Percentiles rank a stretch among this genome's conserved stretches.
phyloP scores from a whole-genome alignment of 2,888 invertebrate species.

The Theretra japonica region DNA sequence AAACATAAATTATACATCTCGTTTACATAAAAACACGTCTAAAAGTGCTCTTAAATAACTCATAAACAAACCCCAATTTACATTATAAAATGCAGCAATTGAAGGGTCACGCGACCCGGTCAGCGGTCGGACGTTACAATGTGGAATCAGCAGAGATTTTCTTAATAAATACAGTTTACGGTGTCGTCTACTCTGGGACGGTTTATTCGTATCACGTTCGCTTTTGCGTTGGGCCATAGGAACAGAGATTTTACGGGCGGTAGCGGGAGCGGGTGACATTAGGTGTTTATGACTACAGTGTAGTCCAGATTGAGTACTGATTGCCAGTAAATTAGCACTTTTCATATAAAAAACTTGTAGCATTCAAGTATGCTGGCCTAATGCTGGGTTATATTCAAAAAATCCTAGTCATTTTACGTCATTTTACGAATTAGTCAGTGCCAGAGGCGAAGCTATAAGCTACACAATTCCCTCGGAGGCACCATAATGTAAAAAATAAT shows the following conservation, averaged over 20 bases:
- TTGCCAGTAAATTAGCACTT: too few species aligned
- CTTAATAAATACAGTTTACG: conserved; percentile 51
- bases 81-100: conserved; percentile 17
- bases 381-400: too few species aligned
- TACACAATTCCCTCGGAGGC: too few species aligned
- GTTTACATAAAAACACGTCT: not conserved
- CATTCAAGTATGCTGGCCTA: too few species aligned
- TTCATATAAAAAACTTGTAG: too few species aligned
- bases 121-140: conserved; percentile 39
- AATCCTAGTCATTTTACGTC: too few species aligned
- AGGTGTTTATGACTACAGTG: too few species aligned
- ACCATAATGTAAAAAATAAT: too few species aligned
- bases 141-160: conserved; percentile 50
- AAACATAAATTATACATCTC: not conserved
- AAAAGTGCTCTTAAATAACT: not conserved
- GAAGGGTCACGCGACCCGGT: conserved; percentile 10
- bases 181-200: conserved; percentile 43
- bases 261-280: not conserved
- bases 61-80: not conserved
- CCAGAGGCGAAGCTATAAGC: too few species aligned
- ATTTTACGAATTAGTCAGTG: too few species aligned
- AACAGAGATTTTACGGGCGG: not conserved
- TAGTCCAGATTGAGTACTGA: not conserved
- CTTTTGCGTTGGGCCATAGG: conserved; percentile 32
- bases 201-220: conserved; percentile 48